phyloP scores from a whole-genome alignment of 2,113 vertebrate genomes.

The Ceyx melanurus region DNA sequence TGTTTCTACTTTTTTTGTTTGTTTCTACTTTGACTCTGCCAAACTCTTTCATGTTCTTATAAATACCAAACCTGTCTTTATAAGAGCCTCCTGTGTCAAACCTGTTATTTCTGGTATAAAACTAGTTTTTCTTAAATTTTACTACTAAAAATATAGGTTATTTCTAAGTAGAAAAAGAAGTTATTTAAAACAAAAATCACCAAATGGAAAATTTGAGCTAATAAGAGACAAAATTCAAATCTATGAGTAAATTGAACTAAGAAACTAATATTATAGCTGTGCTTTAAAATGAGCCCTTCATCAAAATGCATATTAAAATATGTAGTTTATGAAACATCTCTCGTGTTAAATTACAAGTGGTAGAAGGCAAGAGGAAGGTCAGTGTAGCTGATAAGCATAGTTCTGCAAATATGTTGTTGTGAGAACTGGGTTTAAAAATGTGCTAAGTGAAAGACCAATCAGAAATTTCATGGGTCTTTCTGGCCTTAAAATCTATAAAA shows the following conservation, averaged over 20 bases:
- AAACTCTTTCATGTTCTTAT: not conserved
- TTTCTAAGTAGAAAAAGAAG: not conserved
- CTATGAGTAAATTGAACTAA: not conserved
- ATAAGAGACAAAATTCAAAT: not conserved
- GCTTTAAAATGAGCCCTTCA: not conserved
- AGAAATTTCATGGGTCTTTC: conserved; percentile 5
- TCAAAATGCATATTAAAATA: conserved; percentile 9
- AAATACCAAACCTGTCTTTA: not conserved
- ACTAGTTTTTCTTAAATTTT: not conserved
- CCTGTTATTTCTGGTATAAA: not conserved
- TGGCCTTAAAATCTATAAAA: not conserved
- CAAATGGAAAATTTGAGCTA: not conserved
- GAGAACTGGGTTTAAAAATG: conserved; percentile 35
- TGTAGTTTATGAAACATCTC: not conserved
- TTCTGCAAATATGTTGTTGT: conserved; percentile 55
- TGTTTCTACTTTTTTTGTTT: not conserved
- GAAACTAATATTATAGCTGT: not conserved
- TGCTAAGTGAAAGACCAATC: conserved; percentile 17
- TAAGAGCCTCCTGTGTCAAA: not conserved
- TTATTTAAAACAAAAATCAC: not conserved
- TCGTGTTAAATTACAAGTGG: conserved; percentile 37
- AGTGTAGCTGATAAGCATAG: conserved; percentile 39
- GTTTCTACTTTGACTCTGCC: not conserved
- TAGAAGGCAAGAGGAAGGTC: conserved; percentile 45
- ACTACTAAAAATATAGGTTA: not conserved